Conservation (phyloP, 92 coral and sea anemone species). For the Zoanthus sociatus region DNA sequence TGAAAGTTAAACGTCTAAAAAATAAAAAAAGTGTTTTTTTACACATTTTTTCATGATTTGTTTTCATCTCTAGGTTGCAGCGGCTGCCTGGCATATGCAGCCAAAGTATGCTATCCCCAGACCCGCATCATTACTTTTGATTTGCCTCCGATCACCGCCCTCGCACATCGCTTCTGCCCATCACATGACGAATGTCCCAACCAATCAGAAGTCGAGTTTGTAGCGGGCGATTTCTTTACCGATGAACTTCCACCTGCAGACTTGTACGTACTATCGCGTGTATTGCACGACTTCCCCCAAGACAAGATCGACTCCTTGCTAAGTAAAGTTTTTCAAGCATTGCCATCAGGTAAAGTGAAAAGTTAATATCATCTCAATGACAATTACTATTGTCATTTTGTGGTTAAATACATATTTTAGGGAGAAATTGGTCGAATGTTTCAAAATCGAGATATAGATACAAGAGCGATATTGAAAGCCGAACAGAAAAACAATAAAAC, state of each 20-base stretch:
- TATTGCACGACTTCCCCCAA: constrained; percentile 38
- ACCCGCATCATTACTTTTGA: constrained; percentile 29
- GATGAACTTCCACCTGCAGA: constrained; percentile 40
- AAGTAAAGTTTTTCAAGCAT: constrained; percentile 17
- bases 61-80: constrained; percentile 21
- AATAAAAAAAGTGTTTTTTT: too few relatives aligned
- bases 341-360: constrained; percentile 19
- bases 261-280: constrained; percentile 42
- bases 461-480: too few relatives aligned
- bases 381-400: too few relatives aligned
- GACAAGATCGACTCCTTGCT: constrained; percentile 35
- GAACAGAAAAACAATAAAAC: too few relatives aligned
- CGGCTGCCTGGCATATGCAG: constrained; percentile 36
- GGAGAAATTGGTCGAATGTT: too few relatives aligned
- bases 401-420: too few relatives aligned
- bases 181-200: constrained; percentile 39
- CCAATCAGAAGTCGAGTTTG: constrained; percentile 42
- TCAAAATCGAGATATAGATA: too few relatives aligned
- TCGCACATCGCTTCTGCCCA: constrained; percentile 23
- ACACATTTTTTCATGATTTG: too few relatives aligned
- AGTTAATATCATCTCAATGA: neutral
- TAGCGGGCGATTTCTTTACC: constrained; percentile 31
- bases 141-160: constrained; percentile 23
- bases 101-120: constrained; percentile 12
- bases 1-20: too few relatives aligned